These are phyloP conservation scores for Ivindomyrus marchei DNA, from an alignment of 2,113 vertebrate species.

Conservation along the genomic window DNA sequence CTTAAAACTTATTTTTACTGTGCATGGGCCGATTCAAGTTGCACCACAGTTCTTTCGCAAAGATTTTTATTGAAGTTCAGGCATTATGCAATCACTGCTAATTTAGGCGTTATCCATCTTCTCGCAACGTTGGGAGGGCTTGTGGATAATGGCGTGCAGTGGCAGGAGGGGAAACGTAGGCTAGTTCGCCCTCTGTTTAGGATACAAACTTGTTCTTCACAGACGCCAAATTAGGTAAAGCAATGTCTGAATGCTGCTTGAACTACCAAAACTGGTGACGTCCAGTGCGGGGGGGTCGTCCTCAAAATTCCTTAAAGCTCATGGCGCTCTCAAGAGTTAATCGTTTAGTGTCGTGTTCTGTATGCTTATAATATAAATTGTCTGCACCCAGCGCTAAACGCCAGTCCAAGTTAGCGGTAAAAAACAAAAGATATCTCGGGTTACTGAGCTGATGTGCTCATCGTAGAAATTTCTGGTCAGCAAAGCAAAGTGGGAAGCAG, in stretches of 20 bases:
- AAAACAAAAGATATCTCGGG: background rate
- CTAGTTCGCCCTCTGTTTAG: background rate
- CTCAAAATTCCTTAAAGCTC: background rate
- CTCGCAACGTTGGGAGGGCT: background rate
- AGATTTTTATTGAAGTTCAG: background rate
- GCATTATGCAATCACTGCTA: background rate
- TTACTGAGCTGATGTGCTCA: background rate
- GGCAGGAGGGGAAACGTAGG: background rate
- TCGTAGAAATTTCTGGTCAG: background rate
- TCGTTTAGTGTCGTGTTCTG: background rate
- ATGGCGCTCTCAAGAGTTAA: background rate
- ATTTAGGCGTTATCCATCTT: background rate
- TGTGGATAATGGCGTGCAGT: background rate
- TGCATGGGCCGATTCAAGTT: background rate
- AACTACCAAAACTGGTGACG: background rate
- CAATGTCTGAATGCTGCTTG: background rate
- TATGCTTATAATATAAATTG: background rate
- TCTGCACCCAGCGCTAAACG: background rate
- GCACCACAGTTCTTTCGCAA: background rate
- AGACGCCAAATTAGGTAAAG: slow-evolving; percentile 2
- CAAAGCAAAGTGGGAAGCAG: background rate
- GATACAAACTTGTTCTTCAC: background rate
- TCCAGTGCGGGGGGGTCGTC: background rate
- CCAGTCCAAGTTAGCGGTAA: background rate
- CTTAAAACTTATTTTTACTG: background rate